phyloP scores from a whole-genome alignment of 2,113 vertebrate genomes.

The Lophochroa leadbeateri region DNA sequence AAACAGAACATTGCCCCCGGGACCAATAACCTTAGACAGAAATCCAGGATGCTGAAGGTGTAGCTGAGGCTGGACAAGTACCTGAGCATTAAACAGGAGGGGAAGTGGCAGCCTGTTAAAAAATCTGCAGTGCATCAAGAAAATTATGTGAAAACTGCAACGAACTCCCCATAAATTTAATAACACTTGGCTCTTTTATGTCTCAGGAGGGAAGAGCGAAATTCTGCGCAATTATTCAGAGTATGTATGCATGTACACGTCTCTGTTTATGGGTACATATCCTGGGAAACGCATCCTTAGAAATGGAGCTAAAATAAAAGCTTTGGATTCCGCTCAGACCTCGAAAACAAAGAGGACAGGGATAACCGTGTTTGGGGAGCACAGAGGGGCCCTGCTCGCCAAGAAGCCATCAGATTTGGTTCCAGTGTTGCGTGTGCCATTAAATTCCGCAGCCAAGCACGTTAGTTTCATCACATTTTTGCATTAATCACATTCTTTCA shows the following conservation, averaged over 20 bases:
- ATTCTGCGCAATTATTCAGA: background rate
- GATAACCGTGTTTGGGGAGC: background rate
- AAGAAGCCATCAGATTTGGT: slow-evolving; percentile 54
- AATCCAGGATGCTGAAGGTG: background rate
- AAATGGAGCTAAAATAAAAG: background rate
- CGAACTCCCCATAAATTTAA: slow-evolving; percentile 38
- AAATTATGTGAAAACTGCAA: slow-evolving; percentile 48
- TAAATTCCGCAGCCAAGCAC: slow-evolving; percentile 50
- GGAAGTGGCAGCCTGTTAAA: background rate
- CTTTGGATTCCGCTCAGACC: background rate
- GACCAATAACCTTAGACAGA: background rate
- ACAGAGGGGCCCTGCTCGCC: background rate
- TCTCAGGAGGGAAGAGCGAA: slow-evolving; percentile 15
- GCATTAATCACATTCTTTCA: slow-evolving; percentile 71
- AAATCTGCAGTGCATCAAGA: slow-evolving; percentile 64
- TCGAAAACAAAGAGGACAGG: background rate
- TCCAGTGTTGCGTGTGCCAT: slow-evolving; percentile 44
- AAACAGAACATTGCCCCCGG: background rate
- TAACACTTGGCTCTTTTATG: slow-evolving; percentile 40
- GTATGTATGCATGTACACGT: background rate
- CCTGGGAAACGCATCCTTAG: slow-evolving; percentile 3
- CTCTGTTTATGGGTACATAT: background rate
- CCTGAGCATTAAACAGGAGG: background rate
- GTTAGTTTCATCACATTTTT: slow-evolving; percentile 62
- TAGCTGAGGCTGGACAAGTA: background rate